Base-by-base conservation (phyloP, 2,797 vertebrate genomes). In the Melopsittacus undulatus region DNA sequence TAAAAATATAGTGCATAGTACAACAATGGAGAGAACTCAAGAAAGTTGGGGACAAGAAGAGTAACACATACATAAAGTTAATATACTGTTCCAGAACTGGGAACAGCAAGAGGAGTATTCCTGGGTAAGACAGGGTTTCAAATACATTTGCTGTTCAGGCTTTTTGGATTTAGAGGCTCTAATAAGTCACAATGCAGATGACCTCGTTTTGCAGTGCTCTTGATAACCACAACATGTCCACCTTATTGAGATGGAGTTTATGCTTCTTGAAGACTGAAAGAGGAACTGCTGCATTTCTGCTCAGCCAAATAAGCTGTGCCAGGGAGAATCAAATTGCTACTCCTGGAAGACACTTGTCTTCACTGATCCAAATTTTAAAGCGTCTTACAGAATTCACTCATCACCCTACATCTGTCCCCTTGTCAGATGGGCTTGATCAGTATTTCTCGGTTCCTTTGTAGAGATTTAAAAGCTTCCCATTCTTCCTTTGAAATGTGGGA, bases 401-500 rank as follows among this genome's bases (percentile, higher is more conserved):
- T 91, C 92, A 78, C 80, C 69, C 85, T 96, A 72, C 86, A 93
- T 94, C 92, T 72, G 52, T 92, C 90, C 87, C 92, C 94, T 93
- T 85, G 92, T 96, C 92, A 69, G 83, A 92, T 87, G 80, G 90
- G 92, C 83, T 96, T 96, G 89, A 96, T 91, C 49, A 95, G 94
- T 84, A 85, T 92, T 94, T 83, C 94, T 84, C 56, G 34, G 83
- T 83, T 94, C 90, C 91, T 95, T 95, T 93, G 97, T 96, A 96
- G 96, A 96, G 94, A 85, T 92, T 96, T 93, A 75, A 96, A 96
- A 92, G 96, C 94, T 93, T 96, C 95, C 94, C 73, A 89, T 94
- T 97, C 95, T 97, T 96, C 96, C 94, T 97, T 96, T 96, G 96
- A 97, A 93, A 94, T 77, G 89, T 95, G 94, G 96, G 96, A 96